A percentile compares a stretch with the other conserved stretches of the same genome.
Conservation (phyloP, 2,888 invertebrate species). For the Scaptomyza parva region DNA sequence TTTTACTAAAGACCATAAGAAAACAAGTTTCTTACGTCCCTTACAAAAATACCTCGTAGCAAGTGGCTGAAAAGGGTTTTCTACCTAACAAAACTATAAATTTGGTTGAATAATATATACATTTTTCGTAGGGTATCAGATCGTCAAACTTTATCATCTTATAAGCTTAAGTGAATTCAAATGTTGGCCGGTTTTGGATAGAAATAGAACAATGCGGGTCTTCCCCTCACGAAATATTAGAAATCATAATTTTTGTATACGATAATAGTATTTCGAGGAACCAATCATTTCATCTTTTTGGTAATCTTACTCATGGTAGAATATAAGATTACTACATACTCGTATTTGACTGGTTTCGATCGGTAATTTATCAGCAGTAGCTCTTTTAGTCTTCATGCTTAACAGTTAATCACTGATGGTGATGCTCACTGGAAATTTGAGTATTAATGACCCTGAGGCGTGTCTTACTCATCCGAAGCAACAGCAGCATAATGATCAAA, state of each 20-base stretch:
- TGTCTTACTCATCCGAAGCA: constrained; percentile 11
- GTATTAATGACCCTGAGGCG: constrained; percentile 34
- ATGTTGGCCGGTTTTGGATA: constrained; percentile 10
- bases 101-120: too few relatives aligned
- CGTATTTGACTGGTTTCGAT: constrained; percentile 4
- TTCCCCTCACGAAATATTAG: constrained; percentile 19
- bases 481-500: background rate
- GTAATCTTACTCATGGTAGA: constrained; percentile 3
- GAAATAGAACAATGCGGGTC: constrained; percentile 29
- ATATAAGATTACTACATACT: background rate
- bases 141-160: background rate
- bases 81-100: too few relatives aligned
- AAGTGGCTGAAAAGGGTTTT: too few relatives aligned
- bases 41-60: constrained; percentile 1
- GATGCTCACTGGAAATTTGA: constrained; percentile 35
- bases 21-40: constrained; percentile 7
- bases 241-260: constrained; percentile 12
- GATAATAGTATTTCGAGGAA: constrained; percentile 11
- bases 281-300: constrained; percentile 12
- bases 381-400: constrained; percentile 22
- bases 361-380: constrained; percentile 33
- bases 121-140: constrained; percentile 17
- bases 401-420: constrained; percentile 46
- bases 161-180: background rate
- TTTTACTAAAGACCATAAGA: background rate